A percentile compares a stretch with the other conserved stretches of the same genome.
Evolutionary conservation across 2,113 vertebrate species (phyloP).

Genomic region (Aphyosemion australe): DNA sequence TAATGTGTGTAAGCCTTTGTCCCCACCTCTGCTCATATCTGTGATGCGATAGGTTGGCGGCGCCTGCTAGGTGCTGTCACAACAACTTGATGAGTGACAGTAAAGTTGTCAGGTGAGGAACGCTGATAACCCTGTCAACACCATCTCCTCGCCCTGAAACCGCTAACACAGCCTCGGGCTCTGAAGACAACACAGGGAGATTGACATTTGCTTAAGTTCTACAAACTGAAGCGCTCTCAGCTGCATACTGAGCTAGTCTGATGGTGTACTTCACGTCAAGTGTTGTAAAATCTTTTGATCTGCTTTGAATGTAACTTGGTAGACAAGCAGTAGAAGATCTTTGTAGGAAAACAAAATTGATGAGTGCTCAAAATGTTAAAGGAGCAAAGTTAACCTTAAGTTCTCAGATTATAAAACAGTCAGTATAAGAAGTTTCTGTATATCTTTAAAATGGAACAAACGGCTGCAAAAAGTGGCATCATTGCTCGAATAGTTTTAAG

Average conservation of each 20-base stretch:
- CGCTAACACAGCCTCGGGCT: conserved; percentile 39
- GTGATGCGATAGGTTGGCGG: conserved; percentile 46
- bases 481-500: too few relatives aligned
- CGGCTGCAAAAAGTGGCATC: too few relatives aligned
- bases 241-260: conserved; percentile 21
- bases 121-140: conserved; percentile 57
- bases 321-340: conserved; percentile 14
- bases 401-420: background rate
- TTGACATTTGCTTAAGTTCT: conserved; percentile 50
- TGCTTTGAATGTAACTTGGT: too few relatives aligned
- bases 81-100: conserved; percentile 58
- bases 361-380: too few relatives aligned
- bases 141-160: conserved; percentile 37
- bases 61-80: conserved; percentile 57
- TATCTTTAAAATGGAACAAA: too few relatives aligned
- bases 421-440: background rate
- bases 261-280: background rate
- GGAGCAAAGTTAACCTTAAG: conserved; percentile 4
- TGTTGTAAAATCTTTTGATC: conserved; percentile 4
- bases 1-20: conserved; percentile 4
- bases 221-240: conserved; percentile 29
- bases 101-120: conserved; percentile 53
- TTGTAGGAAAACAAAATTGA: conserved; percentile 12
- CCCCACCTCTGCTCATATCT: conserved; percentile 32
- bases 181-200: conserved; percentile 33